phyloP scores from a whole-genome alignment of 2,888 invertebrate genomes.

The Electrophaes corylata region DNA sequence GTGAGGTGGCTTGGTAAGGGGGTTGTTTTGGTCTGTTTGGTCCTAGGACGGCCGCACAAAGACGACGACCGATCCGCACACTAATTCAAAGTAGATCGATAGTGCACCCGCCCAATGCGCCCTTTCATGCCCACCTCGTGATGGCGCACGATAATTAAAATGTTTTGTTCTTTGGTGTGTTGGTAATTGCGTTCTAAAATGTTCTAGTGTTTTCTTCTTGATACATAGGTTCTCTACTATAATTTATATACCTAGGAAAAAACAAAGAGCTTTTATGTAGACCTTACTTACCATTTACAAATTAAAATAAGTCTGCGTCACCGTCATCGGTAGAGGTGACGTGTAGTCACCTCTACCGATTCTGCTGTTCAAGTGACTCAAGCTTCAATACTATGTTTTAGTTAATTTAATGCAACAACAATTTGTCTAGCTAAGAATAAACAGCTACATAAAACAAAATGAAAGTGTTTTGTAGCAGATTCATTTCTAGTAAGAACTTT shows the following conservation, averaged over 20 bases:
- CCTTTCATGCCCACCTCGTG: slow-evolving; percentile 74
- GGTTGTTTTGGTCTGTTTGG: slow-evolving; percentile 84
- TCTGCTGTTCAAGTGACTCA: neutral
- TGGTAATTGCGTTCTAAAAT: slow-evolving; percentile 23
- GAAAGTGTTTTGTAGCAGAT: slow-evolving; percentile 78
- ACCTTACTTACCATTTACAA: no score
- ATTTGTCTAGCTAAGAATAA: slow-evolving; percentile 30
- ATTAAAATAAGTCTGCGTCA: no score
- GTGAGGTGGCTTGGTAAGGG: slow-evolving; percentile 50
- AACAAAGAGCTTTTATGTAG: no score
- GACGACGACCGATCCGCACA: slow-evolving; percentile 82
- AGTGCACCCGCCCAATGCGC: slow-evolving; percentile 76
- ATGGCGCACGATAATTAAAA: slow-evolving; percentile 70
- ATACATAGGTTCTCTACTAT: neutral
- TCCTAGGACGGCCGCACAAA: slow-evolving; percentile 80
- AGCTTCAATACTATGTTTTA: slow-evolving; percentile 4
- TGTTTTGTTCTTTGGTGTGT: slow-evolving; percentile 49
- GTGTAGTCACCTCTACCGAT: neutral
- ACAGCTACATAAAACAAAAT: slow-evolving; percentile 49
- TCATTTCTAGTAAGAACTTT: slow-evolving; percentile 77
- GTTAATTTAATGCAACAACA: slow-evolving; percentile 15
- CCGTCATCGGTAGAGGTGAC: no score
- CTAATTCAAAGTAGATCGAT: slow-evolving; percentile 84
- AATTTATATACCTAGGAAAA: neutral
- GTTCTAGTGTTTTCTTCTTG: slow-evolving; percentile 9